Percentiles rank a stretch among this genome's conserved stretches.
These are phyloP conservation scores for Caretta caretta DNA, from an alignment of 2,113 vertebrate species.

Conservation along the genomic window DNA sequence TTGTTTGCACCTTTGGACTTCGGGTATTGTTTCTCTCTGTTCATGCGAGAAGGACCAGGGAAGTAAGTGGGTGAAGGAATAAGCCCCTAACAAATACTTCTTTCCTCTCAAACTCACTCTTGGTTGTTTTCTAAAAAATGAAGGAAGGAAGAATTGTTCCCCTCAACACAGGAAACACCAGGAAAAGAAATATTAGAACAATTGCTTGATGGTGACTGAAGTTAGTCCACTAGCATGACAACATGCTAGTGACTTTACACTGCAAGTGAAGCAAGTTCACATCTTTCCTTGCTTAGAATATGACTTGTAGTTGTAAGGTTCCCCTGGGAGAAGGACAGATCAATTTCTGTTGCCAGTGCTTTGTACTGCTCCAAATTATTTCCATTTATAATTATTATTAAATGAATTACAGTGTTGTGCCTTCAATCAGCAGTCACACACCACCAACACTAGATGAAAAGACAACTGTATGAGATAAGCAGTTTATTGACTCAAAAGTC, in stretches of 20 bases:
- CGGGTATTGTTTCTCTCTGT: too few relatives aligned
- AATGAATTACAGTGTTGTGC: not conserved
- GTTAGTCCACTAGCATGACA: fast-evolving
- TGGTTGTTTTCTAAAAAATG: not conserved
- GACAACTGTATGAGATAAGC: constrained; percentile 34
- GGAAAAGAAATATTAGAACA: not conserved
- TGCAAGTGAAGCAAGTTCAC: fast-evolving
- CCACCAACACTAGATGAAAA: constrained; percentile 55
- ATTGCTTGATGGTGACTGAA: fast-evolving
- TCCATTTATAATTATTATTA: constrained; percentile 56
- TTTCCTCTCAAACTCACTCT: not conserved
- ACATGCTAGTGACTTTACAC: not conserved
- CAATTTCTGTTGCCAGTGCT: not conserved
- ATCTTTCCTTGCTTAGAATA: not conserved
- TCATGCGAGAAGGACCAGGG: too few relatives aligned
- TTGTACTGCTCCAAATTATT: not conserved
- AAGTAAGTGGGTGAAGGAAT: too few relatives aligned
- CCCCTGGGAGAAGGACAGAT: not conserved
- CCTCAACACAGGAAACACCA: fast-evolving
- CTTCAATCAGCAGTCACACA: constrained; percentile 39
- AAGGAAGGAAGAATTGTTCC: not conserved
- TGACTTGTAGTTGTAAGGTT: fast-evolving
- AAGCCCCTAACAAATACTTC: not conserved
- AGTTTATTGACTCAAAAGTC: constrained; percentile 59
- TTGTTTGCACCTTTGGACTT: too few relatives aligned